These are phyloP conservation scores for Sinotaia quadrata DNA, from an alignment of 2,888 invertebrate genomes.

Conservation along the genomic window DNA sequence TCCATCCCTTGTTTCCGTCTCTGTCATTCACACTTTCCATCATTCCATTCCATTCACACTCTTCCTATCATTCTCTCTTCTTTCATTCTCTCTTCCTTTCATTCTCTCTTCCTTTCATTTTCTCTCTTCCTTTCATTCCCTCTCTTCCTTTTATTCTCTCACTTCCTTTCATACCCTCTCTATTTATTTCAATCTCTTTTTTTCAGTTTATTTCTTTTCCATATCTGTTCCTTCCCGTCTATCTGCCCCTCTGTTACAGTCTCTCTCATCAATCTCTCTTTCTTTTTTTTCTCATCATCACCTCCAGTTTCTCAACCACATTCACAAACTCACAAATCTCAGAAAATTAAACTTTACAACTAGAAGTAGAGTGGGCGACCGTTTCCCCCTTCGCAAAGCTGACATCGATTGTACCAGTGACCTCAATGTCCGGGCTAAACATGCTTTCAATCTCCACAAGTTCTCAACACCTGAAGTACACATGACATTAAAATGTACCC, in stretches of 20 bases:
- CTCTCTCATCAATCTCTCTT: too few species aligned
- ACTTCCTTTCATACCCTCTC: not conserved
- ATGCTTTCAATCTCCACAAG: too few species aligned
- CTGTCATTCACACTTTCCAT: not conserved
- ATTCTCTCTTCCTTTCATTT: constrained; percentile 5
- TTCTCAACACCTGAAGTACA: too few species aligned
- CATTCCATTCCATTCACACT: not conserved
- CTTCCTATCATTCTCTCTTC: not conserved
- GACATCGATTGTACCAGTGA: too few species aligned
- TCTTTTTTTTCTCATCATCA: too few species aligned
- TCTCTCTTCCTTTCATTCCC: constrained; percentile 1
- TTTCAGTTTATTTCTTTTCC: not conserved
- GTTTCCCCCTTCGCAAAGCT: too few species aligned
- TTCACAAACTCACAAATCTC: too few species aligned
- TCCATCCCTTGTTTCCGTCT: not conserved
- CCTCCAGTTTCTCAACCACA: too few species aligned
- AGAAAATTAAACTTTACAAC: too few species aligned
- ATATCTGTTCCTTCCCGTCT: not conserved
- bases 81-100: constrained; percentile 5
- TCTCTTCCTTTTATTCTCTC: not conserved
- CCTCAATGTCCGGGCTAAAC: too few species aligned
- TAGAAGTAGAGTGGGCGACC: too few species aligned
- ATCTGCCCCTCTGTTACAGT: constrained; percentile 11
- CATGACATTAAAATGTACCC: too few species aligned
- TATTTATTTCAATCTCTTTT: not conserved